Percentiles rank a stretch among this genome's conserved stretches.
Conservation (phyloP, 2,797 vertebrate species). For the Ibycter americanus region DNA sequence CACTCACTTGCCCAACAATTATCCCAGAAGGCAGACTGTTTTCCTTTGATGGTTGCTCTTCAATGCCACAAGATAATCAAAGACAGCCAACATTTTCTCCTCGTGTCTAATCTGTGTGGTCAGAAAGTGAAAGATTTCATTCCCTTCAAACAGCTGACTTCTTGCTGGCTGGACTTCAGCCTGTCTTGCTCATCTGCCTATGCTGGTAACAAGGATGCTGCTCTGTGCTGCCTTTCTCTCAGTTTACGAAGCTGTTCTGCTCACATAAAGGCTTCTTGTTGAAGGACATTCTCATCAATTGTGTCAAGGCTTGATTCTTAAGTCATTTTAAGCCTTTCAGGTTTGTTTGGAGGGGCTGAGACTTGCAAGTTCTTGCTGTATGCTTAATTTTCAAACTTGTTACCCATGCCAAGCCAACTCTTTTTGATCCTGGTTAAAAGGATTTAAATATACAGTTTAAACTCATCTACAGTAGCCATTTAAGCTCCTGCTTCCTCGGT, state of each 20-base stretch:
- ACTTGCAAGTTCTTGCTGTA: background rate
- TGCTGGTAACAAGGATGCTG: background rate
- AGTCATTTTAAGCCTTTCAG: background rate
- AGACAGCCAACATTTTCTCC: slow-evolving; percentile 3
- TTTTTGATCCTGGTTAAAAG: background rate
- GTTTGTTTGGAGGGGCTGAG: background rate
- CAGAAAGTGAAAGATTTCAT: slow-evolving; percentile 49
- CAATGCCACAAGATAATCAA: background rate
- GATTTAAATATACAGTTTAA: background rate
- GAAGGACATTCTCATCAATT: background rate
- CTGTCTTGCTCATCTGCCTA: background rate
- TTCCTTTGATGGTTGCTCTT: slow-evolving; percentile 26
- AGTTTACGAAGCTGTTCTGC: background rate
- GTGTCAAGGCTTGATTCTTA: background rate
- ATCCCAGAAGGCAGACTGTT: slow-evolving; percentile 1
- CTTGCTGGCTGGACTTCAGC: background rate
- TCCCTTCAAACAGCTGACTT: background rate
- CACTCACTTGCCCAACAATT: background rate
- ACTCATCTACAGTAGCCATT: background rate
- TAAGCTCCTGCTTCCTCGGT: background rate
- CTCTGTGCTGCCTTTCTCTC: background rate
- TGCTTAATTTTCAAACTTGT: background rate
- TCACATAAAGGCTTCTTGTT: background rate
- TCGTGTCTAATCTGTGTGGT: background rate
- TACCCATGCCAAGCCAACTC: background rate